Conservation (phyloP, 2,888 invertebrate species). For the Cataglyphis rosenhaueri region DNA sequence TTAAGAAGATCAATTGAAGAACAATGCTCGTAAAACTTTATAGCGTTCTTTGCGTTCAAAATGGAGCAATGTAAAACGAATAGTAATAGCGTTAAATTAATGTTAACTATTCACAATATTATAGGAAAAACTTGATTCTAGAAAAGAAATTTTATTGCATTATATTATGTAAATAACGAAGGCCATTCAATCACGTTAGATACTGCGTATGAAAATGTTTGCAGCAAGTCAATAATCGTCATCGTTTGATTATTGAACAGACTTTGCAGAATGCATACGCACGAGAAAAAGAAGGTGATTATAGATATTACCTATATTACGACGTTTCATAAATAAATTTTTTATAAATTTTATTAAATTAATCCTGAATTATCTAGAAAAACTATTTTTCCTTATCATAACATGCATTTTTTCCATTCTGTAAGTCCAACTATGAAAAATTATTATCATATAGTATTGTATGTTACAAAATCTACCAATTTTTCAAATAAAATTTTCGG, state of each 20-base stretch:
- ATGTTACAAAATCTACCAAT: background rate
- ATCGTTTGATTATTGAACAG: constrained; percentile 13
- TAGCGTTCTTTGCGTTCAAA: background rate
- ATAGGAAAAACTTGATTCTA: background rate
- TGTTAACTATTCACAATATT: background rate
- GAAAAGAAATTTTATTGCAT: background rate
- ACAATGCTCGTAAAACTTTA: background rate
- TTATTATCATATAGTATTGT: background rate
- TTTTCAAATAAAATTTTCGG: background rate
- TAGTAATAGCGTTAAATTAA: background rate
- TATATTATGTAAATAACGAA: background rate
- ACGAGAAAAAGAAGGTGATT: constrained; percentile 4
- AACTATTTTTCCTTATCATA: background rate
- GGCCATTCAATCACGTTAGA: background rate
- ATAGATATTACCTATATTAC: background rate
- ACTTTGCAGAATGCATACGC: background rate
- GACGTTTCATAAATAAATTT: too few relatives aligned
- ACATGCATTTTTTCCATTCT: background rate
- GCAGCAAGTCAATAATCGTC: constrained; percentile 12
- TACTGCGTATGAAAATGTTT: constrained; percentile 13
- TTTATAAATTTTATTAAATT: too few relatives aligned
- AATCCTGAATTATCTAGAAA: background rate
- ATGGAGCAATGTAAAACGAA: background rate
- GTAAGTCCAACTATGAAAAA: background rate
- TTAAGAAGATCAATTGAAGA: background rate